Evolutionary conservation across 1,140 invertebrate genomes (phyloP), one percentile per base, ranked within the genome.

Genomic region (Aleiodes sp.): DNA sequence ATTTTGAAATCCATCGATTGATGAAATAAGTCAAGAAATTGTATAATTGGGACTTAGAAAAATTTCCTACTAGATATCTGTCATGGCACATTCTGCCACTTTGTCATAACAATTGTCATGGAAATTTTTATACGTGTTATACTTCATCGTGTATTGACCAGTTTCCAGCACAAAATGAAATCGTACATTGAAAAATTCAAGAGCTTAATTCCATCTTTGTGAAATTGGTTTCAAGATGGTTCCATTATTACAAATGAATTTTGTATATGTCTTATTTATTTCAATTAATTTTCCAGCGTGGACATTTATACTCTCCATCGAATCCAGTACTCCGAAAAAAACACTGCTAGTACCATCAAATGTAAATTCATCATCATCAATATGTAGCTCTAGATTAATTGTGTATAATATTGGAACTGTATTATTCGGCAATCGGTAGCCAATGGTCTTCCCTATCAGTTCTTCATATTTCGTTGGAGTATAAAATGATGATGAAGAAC

Each of bases 291-390:
- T 21, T 12, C 24, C 37, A 31, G 68, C 61, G 61, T 76, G 75
- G 1, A 76, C 6, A 12, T 46, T 69, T 12, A 76, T 31, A 12
- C 24, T 41, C 9, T 41, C 24, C 4, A 65, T 73, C 0, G 57
- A 16, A 60, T 65, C 24, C 0, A 71, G 4, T 12, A 71, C 65
- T 61, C 64, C 9, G 14, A 76, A 52, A 9, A 14, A 9, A 16
- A 73, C 71, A 8, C 2, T 43, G 8, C 61, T 59, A 21, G 67
- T 61, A 12, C 73, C 75, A 12, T 52, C 39, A 39, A 74, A 76
- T 12, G 73, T 73, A 14, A 76, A 76, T 26, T 52, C 10, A 29
- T 37, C 37, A 9, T 65, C 61, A 2, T 46, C 61, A 57, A 75
- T 64, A 37, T 70, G 46, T n/a, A 70, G 72, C 19, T 65, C 68